These are phyloP conservation scores for Rhagoletis zephyria DNA, from an alignment of 1,140 invertebrate genomes.

Conservation along the genomic window DNA sequence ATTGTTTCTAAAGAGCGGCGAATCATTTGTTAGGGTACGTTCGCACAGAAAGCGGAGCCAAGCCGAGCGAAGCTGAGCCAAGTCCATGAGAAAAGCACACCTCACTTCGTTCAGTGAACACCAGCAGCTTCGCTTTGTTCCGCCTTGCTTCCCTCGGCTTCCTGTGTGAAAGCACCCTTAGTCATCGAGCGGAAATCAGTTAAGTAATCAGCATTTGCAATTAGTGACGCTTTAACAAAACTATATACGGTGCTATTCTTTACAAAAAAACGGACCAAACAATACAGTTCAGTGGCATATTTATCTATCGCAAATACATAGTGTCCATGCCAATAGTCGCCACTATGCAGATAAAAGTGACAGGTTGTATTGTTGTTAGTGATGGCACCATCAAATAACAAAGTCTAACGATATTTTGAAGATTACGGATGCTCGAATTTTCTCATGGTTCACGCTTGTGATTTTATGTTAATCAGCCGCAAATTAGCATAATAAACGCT, in stretches of 20 bases:
- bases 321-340: background rate
- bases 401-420: background rate
- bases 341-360: slow-evolving; percentile 7
- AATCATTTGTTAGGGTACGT: too few species aligned
- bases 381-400: background rate
- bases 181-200: too few species aligned
- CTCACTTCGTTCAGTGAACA: too few species aligned
- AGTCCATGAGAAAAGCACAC: too few species aligned
- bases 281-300: slow-evolving; percentile 43
- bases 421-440: background rate
- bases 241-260: background rate
- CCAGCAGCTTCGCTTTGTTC: too few species aligned
- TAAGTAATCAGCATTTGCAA: background rate
- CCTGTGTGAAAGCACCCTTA: too few species aligned
- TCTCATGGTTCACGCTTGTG: slow-evolving; percentile 16
- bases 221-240: slow-evolving; percentile 6
- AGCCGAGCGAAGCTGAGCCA: too few species aligned
- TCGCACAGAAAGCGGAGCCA: too few species aligned
- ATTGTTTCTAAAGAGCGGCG: too few species aligned
- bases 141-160: too few species aligned
- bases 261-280: background rate
- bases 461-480: slow-evolving; percentile 14
- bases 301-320: background rate
- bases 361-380: slow-evolving; percentile 30
- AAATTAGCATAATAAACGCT: slow-evolving; percentile 40